phyloP scores from a whole-genome alignment of 2,113 vertebrate genomes.

The Ascaphus truei region DNA sequence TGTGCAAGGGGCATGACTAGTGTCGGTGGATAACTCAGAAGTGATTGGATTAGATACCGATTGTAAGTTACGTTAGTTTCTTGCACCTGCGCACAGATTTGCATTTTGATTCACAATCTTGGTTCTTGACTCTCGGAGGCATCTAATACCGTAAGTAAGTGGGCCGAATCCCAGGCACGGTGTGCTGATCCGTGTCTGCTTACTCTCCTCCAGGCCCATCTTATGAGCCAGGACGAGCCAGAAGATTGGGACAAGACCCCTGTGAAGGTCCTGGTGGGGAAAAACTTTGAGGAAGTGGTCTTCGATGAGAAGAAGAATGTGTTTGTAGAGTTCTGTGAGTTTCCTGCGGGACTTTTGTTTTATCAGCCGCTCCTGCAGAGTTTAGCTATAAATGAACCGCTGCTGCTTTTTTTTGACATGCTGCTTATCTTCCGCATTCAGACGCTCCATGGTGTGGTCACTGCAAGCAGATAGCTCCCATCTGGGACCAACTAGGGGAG shows the following conservation, averaged over 20 bases:
- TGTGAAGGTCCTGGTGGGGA: slow-evolving; percentile 88
- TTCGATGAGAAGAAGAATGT: slow-evolving; percentile 86
- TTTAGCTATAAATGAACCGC: not conserved
- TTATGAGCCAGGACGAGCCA: slow-evolving; percentile 96
- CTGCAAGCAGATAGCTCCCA: slow-evolving; percentile 94
- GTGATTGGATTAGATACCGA: no score
- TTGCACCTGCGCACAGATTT: no score
- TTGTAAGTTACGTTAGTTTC: no score
- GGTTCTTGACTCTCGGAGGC: no score
- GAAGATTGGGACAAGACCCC: slow-evolving; percentile 92
- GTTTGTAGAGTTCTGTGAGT: slow-evolving; percentile 96
- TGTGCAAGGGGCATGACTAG: no score
- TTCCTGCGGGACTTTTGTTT: not conserved
- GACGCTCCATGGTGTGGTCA: slow-evolving; percentile 98
- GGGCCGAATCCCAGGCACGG: no score
- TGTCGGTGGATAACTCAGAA: no score
- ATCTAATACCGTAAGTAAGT: no score
- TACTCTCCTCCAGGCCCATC: slow-evolving; percentile 74
- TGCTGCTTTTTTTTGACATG: not conserved
- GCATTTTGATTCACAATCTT: no score
- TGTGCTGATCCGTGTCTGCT: no score
- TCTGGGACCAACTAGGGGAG: slow-evolving; percentile 95
- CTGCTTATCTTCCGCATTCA: slow-evolving; percentile 41
- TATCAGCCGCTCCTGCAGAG: not conserved
- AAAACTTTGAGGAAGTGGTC: slow-evolving; percentile 91